Base-by-base conservation (phyloP, 2,797 vertebrate genomes). In the Uromys caudimaculatus region DNA sequence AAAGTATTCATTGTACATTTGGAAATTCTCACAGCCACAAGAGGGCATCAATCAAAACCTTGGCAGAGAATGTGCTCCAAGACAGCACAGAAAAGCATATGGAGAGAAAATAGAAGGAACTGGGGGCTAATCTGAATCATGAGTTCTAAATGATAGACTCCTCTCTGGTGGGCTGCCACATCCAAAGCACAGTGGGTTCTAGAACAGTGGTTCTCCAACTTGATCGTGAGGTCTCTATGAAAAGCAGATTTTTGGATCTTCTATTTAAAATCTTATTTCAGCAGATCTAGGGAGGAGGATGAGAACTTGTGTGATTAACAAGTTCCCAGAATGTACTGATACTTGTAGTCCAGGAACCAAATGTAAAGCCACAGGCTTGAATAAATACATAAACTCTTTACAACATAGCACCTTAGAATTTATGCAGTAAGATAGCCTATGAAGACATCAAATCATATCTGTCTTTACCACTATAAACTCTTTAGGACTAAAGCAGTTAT, bases 41-140 rank as follows among this genome's bases (percentile, higher is more conserved):
- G 95, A 96, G 78, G 93, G 89, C 92, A 94, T 95, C 78, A 71
- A 89, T 89, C 85, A 93, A 93, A 89, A 86, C 35, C 60, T 50
- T 92, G 81, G 84, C 77, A 73, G 77, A 78, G 29, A 47, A 41
- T 58, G 24, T 7, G 47, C 52, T 94, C 27, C 16, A 73, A 92
- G 35, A 67, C 19, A 93, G 47, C n/a, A 62, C n/a, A 86, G 75
- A 60, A 77, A 71, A 81, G 75, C n/a, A 50, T 32, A 69, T 89
- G 50, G 54, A 54, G 69, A 89, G 38, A 27, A 86, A 83, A 41
- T 1, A 78, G 50, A 85, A 52, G 47, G 29, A 60, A 47, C 16
- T 11, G 13, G 69, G 32, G 27, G 38, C 23, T 64, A 54, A 17
- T 27, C 44, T 81, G 75, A 73, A 77, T 16, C 6, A 16, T 67